Conservation (phyloP, 2,888 invertebrate species). For the Lampropteryx suffumata region DNA sequence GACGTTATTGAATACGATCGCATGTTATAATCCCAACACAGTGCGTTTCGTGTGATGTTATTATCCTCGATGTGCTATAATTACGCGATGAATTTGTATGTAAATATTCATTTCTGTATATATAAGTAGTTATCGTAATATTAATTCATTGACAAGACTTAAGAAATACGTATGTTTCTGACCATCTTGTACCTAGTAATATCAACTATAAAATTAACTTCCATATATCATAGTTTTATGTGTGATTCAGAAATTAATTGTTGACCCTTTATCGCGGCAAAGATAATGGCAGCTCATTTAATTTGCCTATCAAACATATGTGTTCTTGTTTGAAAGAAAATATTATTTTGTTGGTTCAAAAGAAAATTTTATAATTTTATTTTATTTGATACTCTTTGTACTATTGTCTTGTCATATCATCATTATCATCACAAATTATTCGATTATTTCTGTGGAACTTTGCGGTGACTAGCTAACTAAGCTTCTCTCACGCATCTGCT, state of each 20-base stretch:
- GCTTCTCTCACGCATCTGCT: too few species aligned
- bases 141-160: conserved; percentile 24
- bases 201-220: conserved; percentile 6
- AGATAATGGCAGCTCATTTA: background rate
- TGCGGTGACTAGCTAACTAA: too few species aligned
- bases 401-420: too few species aligned
- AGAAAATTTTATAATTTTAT: background rate
- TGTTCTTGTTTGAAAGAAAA: conserved; percentile 8
- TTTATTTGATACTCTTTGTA: too few species aligned
- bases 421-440: too few species aligned
- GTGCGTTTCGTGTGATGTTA: background rate
- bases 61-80: conserved; percentile 39
- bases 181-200: conserved; percentile 9
- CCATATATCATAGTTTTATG: conserved; percentile 2
- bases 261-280: conserved; percentile 1
- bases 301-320: conserved; percentile 2
- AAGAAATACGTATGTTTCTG: conserved; percentile 16
- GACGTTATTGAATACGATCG: conserved; percentile 10
- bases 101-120: conserved; percentile 31
- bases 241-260: background rate
- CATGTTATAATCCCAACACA: conserved; percentile 1
- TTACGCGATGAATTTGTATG: conserved; percentile 35
- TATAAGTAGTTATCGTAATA: conserved; percentile 22
- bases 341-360: background rate
- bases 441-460: too few species aligned